Conservation (phyloP, 2,888 invertebrate species). For the Empis stercorea region DNA sequence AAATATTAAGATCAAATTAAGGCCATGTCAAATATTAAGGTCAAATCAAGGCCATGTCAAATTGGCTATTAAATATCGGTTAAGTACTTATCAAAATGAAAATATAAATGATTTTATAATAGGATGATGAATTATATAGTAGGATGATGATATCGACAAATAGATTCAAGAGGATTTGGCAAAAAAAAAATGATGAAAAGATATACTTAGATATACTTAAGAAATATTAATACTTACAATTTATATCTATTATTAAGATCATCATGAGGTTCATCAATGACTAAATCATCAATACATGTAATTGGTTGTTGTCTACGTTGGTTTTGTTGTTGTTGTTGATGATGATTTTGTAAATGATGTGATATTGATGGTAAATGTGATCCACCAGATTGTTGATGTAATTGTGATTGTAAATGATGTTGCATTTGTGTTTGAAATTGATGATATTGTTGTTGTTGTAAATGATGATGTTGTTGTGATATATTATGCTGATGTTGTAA, state of each 20-base stretch:
- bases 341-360: slow-evolving; percentile 16
- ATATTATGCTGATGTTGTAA: slow-evolving; percentile 5
- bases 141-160: no score
- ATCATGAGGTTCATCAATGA: slow-evolving; percentile 31
- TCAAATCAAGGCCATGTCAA: no score
- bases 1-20: no score
- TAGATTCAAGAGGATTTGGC: no score
- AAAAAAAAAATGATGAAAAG: neutral
- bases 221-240: slow-evolving; percentile 27
- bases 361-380: slow-evolving; percentile 10
- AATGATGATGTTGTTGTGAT: slow-evolving; percentile 8
- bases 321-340: slow-evolving; percentile 6
- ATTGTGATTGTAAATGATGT: slow-evolving; percentile 16
- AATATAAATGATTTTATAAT: no score
- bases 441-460: slow-evolving; percentile 11
- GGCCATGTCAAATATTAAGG: no score
- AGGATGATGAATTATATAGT: no score
- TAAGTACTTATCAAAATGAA: no score
- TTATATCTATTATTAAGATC: slow-evolving; percentile 26
- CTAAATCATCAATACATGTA: slow-evolving; percentile 23
- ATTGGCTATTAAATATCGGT: no score
- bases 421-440: slow-evolving; percentile 11
- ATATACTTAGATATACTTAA: neutral
- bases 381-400: slow-evolving; percentile 13
- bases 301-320: slow-evolving; percentile 15